A percentile compares a stretch with the other conserved stretches of the same genome.
phyloP scores from a whole-genome alignment of 1,140 invertebrate genomes.

The Lutraria rhynchaena region DNA sequence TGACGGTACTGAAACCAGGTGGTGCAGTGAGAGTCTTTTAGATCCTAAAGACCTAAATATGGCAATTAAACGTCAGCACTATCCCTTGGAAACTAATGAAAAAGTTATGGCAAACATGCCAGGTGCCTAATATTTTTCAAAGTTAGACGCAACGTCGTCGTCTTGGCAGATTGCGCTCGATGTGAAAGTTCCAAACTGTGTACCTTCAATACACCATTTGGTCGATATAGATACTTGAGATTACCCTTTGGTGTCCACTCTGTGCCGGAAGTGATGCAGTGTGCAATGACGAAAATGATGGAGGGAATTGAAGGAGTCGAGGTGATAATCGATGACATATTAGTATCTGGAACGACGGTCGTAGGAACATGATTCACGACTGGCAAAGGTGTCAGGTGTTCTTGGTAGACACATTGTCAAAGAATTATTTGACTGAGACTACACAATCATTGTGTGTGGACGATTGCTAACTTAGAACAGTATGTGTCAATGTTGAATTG shows the following conservation, averaged over 20 bases:
- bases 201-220: constrained; percentile 59
- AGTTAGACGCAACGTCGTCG: constrained; percentile 5
- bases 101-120: constrained; percentile 22
- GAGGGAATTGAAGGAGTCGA: constrained; percentile 32
- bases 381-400: constrained; percentile 76
- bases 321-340: constrained; percentile 62
- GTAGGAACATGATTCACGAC: constrained; percentile 59
- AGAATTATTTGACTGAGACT: constrained; percentile 74
- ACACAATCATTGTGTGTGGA: constrained; percentile 56
- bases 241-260: constrained; percentile 61
- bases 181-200: constrained; percentile 16
- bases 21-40: constrained; percentile 10
- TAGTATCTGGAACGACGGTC: constrained; percentile 41
- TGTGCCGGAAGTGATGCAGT: constrained; percentile 81
- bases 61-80: constrained; percentile 30
- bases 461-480: not conserved
- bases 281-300: constrained; percentile 76
- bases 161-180: constrained; percentile 57
- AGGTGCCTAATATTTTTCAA: constrained; percentile 18
- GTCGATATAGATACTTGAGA: constrained; percentile 59
- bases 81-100: constrained; percentile 51
- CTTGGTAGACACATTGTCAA: no score
- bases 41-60: constrained; percentile 45
- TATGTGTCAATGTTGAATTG: constrained; percentile 33
- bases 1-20: constrained; percentile 26